Conservation (phyloP, 2,888 invertebrate species). For the Nineta flava region DNA sequence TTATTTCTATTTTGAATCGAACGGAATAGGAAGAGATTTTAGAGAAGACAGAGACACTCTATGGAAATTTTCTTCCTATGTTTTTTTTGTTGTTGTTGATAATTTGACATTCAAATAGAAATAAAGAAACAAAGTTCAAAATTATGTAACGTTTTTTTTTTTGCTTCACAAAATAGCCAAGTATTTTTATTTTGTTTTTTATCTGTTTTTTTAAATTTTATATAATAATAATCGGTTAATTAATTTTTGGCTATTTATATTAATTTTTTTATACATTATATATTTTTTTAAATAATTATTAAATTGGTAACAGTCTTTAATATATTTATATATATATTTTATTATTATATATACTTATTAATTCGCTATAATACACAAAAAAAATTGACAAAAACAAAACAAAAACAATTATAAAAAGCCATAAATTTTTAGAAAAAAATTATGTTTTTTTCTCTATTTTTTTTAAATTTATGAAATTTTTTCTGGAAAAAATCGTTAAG, state of each 20-base stretch:
- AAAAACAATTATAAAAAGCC: slow-evolving; percentile 9
- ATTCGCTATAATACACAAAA: slow-evolving; percentile 10
- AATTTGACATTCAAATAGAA: too few relatives aligned
- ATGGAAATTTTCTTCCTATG: too few relatives aligned
- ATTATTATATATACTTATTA: slow-evolving; percentile 11
- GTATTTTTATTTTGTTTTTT: slow-evolving; percentile 21
- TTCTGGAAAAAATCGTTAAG: too few relatives aligned
- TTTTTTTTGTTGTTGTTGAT: too few relatives aligned
- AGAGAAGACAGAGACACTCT: too few relatives aligned
- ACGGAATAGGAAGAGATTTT: too few relatives aligned
- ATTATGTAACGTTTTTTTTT: slow-evolving; percentile 14
- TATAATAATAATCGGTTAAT: slow-evolving; percentile 3
- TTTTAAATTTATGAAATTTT: slow-evolving; percentile 2
- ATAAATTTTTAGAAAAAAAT: slow-evolving; percentile 9
- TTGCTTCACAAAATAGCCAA: slow-evolving; percentile 20
- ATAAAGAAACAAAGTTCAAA: too few relatives aligned
- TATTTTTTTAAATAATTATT: slow-evolving; percentile 9
- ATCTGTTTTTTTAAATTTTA: too few relatives aligned
- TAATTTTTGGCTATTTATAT: slow-evolving; percentile 18
- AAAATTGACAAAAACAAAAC: slow-evolving; percentile 10
- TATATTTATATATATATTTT: slow-evolving; percentile 13
- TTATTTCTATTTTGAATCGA: too few relatives aligned
- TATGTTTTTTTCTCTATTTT: slow-evolving; percentile 9
- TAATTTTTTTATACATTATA: slow-evolving; percentile 7
- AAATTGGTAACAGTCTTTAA: slow-evolving; percentile 31